Base-by-base conservation (phyloP, 2,113 vertebrate genomes). In the Gasterosteus aculeatus region DNA sequence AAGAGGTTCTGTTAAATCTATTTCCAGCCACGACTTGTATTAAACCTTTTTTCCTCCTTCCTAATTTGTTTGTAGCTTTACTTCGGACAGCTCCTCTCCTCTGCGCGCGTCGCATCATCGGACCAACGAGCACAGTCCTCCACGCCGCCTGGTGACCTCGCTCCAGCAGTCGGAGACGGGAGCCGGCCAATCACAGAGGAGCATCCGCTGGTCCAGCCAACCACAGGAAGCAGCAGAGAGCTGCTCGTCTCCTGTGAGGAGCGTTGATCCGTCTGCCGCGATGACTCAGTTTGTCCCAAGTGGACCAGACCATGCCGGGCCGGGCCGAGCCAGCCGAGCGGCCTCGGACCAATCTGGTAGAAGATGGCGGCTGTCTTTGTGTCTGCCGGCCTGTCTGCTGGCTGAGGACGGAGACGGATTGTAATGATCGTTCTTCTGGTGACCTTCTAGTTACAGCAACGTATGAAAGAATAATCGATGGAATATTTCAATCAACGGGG, bases 381-480 rank as follows among this genome's bases (percentile, higher is more conserved):
- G 86, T 46, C 81, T 92, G 19, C 81, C 73, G 10, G 81, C 63
- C 5, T 92, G 91, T 47, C 68, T 90, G 41, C 71, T 71, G 22
- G 31, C 53, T 18, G 47, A 81, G 2, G 59, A 84, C 5, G 12
- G 38, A 1, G 41, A 41, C 39, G 82, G 56, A 88, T 26, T 46
- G 9, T 49, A 41, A 35, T 15, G 35, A 35, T 18, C 47, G 8
- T 67, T 22, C 19, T 38, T 49, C 33, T 31, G n/a, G 29, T 57
- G 38, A 29, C 1, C 1, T 5, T 12, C 5, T 18, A 9, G 31
- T 51, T 42, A 39, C 19, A 31, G 12, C 22, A 60, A 46, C 7
- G 47, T 22, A 35, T 18, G 2, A 7, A 57, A 53, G n/a, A 56
- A 26, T 22, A 26, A 16, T 46, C 29, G 10, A 49, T 31, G 31